Evolutionary conservation across 2,888 invertebrate species (phyloP).

Genomic region (Polietes domitor): DNA sequence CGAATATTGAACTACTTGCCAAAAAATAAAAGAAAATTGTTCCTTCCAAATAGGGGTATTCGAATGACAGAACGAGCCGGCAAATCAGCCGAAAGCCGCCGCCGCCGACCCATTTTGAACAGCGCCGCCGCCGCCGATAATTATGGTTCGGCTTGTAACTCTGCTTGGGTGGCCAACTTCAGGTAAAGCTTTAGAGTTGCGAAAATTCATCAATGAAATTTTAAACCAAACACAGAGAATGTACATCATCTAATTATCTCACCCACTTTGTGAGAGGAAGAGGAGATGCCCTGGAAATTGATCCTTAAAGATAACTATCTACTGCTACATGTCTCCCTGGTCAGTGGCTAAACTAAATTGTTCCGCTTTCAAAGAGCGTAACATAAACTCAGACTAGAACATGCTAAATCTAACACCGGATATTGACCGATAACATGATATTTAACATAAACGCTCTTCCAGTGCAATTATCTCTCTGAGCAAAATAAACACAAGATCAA

Average conservation of each 20-base stretch:
- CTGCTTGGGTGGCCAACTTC: neutral
- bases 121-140: no score
- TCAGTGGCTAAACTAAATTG: slow-evolving; percentile 11
- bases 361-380: neutral
- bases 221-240: neutral
- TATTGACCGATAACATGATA: slow-evolving; percentile 6
- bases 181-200: neutral
- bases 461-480: neutral
- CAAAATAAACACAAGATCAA: neutral
- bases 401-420: slow-evolving; percentile 25
- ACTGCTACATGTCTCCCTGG: neutral
- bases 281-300: slow-evolving; percentile 10
- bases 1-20: no score
- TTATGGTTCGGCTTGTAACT: no score
- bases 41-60: no score
- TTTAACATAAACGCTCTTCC: neutral
- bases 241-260: neutral
- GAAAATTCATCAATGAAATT: neutral
- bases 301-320: neutral
- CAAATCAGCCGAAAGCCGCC: no score
- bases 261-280: neutral
- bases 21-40: no score
- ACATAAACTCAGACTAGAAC: neutral
- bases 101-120: no score
- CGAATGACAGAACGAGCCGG: no score